Conservation (phyloP, 2,797 vertebrate genomes). For the Sebastes umbrosus region DNA sequence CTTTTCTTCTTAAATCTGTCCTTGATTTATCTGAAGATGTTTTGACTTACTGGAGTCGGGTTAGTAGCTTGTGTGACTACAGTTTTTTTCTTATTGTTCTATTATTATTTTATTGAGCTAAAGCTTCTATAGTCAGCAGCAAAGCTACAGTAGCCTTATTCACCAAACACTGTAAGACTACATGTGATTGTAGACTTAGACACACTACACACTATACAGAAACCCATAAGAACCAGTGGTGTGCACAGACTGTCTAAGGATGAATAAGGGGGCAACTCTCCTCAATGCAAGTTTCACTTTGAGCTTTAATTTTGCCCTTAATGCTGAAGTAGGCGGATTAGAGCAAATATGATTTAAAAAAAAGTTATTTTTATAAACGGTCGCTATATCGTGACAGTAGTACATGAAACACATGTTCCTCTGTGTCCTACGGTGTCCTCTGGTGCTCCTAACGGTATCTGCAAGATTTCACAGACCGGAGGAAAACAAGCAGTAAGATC, state of each 20-base stretch:
- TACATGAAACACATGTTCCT: too few species aligned
- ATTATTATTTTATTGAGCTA: conserved; percentile 41
- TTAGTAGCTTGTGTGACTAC: conserved; percentile 39
- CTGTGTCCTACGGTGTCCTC: too few species aligned
- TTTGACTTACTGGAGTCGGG: conserved; percentile 1
- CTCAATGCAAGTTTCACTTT: not conserved
- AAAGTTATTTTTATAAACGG: too few species aligned
- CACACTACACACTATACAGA: not conserved
- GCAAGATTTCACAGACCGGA: too few species aligned
- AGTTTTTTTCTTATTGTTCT: conserved; percentile 56
- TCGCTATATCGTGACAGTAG: too few species aligned
- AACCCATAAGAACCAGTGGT: not conserved
- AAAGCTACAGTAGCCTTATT: conserved; percentile 7
- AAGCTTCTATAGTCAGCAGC: not conserved
- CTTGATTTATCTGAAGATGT: not conserved
- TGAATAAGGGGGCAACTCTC: not conserved
- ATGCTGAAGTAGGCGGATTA: too few species aligned
- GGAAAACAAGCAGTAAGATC: too few species aligned
- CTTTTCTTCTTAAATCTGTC: conserved; percentile 19
- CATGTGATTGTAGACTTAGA: not conserved
- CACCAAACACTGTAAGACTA: conserved; percentile 4
- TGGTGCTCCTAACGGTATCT: too few species aligned
- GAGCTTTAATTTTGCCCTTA: not conserved
- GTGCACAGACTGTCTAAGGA: not conserved
- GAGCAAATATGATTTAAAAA: too few species aligned